Evolutionary conservation across 1,140 invertebrate genomes (phyloP).

Genomic region (Sitophilus oryzae): DNA sequence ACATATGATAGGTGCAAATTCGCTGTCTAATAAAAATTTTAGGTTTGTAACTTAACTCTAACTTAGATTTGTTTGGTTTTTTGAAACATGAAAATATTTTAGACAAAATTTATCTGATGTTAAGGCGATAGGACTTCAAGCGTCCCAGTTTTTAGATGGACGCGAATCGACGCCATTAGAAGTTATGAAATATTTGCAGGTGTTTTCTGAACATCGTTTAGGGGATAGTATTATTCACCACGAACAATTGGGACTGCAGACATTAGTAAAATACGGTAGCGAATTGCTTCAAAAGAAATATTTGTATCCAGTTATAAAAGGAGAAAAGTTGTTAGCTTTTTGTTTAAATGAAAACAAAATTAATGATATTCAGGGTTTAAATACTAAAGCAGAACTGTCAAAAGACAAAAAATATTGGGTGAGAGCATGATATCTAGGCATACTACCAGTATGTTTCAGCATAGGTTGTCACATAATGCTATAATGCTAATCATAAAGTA

Average conservation of each 20-base stretch:
- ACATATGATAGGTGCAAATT: conserved; percentile 24
- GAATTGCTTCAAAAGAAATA: conserved; percentile 47
- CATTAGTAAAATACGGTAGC: conserved; percentile 45
- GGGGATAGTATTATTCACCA: conserved; percentile 45
- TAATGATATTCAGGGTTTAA: conserved; percentile 39
- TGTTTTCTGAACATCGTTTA: conserved; percentile 45
- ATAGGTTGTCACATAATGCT: too few relatives aligned
- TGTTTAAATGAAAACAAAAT: conserved; percentile 46
- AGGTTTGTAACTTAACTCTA: conserved; percentile 9
- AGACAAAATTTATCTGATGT: conserved; percentile 25
- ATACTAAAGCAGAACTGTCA: conserved; percentile 36
- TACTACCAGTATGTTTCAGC: too few relatives aligned
- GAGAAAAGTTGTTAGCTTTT: conserved; percentile 45
- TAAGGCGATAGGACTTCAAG: conserved; percentile 41
- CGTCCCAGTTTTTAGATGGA: conserved; percentile 42
- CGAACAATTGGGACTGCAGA: conserved; percentile 45
- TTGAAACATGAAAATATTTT: too few relatives aligned
- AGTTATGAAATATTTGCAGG: conserved; percentile 50
- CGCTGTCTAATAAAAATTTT: conserved; percentile 18
- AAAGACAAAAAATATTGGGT: conserved; percentile 42
- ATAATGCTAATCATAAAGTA: too few relatives aligned
- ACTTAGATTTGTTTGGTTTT: too few relatives aligned
- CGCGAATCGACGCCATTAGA: conserved; percentile 53
- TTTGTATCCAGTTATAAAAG: conserved; percentile 46
- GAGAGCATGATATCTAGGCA: conserved; percentile 1